These are phyloP conservation scores for Cyanocitta stelleri DNA, from an alignment of 2,113 vertebrate genomes.

Conservation along the genomic window DNA sequence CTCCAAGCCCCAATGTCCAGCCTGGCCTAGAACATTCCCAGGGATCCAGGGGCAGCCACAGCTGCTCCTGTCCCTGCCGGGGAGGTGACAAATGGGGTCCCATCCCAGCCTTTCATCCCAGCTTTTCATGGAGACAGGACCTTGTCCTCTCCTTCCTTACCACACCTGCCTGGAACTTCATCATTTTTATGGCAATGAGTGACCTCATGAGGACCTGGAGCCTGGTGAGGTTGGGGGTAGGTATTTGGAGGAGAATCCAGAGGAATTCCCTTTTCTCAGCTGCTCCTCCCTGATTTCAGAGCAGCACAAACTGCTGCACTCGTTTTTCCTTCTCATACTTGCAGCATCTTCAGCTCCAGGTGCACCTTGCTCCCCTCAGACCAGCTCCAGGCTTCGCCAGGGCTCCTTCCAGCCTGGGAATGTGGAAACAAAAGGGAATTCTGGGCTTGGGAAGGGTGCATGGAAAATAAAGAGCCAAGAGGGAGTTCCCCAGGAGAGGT, in stretches of 20 bases:
- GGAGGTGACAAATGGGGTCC: accelerated
- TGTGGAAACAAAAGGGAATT: neutral
- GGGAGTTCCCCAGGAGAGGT: neutral
- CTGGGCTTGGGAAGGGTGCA: neutral
- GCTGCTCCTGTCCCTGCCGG: neutral
- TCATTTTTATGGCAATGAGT: accelerated
- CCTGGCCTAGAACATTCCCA: neutral
- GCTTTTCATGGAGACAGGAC: neutral
- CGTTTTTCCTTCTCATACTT: neutral
- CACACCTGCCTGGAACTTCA: neutral
- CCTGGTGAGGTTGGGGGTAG: too few relatives aligned
- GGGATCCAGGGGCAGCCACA: neutral
- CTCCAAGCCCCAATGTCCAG: neutral
- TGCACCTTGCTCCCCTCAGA: neutral
- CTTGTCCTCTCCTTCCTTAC: neutral
- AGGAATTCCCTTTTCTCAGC: neutral
- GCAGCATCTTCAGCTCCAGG: neutral
- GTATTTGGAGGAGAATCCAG: neutral
- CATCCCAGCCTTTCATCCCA: neutral
- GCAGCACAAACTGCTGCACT: neutral
- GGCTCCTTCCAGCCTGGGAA: neutral
- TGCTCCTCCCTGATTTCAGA: neutral
- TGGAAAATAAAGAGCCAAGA: neutral
- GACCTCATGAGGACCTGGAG: neutral
- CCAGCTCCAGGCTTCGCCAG: neutral